Evolutionary conservation across 2,113 vertebrate genomes (phyloP), one percentile per base, ranked within the genome.

Genomic region (Platycercus adscitus): DNA sequence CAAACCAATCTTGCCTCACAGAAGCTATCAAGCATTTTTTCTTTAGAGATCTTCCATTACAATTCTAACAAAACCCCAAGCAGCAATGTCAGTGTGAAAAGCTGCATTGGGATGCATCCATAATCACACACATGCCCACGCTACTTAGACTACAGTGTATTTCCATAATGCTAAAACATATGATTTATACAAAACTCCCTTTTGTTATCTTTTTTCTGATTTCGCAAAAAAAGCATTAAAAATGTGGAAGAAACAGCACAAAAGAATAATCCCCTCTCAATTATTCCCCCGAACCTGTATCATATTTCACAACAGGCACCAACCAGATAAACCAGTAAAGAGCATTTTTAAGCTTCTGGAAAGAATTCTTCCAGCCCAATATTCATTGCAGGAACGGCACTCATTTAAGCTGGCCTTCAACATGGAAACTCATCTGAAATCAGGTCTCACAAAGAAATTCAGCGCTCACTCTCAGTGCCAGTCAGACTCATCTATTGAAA

Each of bases 61-160:
- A 81, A 56, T 63, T 88, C 89, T 84, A 95, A 79, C 69, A 86
- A 73, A 92, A 91, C 61, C 66, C 55, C 86, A 88, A 95, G 85
- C 92, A 43, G 43, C 84, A 95, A 91, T 41, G 55, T 47, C 41
- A 89, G 26, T 66, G 61, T 44, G 71, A 92, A 93, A 82, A 52
- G 17, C 7, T 52, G 43, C 44, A 64, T 60, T 73, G 76, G 91
- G 31, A 86, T 9, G n/a, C 3, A 5, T n/a, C 41, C 31, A 53
- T 46, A 63, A 70, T 43, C 28, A 68, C 37, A 43, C 18, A 23
- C 9, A 19, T 11, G 31, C 46, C 58, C 72, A 13, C 3, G 1
- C 37, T 56, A 37, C 47, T 92, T 56, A 72, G 21, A 78, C 69
- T 79, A 81, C 47, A 66, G 26, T 70, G 17, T n/a, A 93, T 86